Base-by-base conservation (phyloP, 2,888 invertebrate genomes). In the Morpho deidamia region DNA sequence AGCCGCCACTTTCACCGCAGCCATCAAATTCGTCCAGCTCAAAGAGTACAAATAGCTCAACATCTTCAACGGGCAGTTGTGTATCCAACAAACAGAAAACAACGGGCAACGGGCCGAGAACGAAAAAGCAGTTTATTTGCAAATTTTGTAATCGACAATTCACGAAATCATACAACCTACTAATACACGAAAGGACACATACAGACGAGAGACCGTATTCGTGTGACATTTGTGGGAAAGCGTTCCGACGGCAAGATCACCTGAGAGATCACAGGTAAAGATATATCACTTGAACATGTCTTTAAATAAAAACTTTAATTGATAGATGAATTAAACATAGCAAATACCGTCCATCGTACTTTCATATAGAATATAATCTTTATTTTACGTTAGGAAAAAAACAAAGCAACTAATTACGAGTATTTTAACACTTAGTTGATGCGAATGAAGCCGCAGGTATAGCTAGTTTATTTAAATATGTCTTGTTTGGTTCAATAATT, bases 81-180 rank as follows among this genome's bases (percentile, higher is more conserved):
- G 80, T 88, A 65, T 81, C 89, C 33, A 84, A 75, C 69, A 89
- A 90, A 71, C 87, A 83, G 62, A 90, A 90, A 68, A 80, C 86
- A 5, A 66, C 81, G 48, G 74, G 80, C 56, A 81, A 94, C 61
- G 96, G 94, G 3, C 94, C 96, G 34, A 91, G 98, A 61, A 97
- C 97, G 37, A 98, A 98, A 88, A 99, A 99, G 82, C 98, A 99
- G 83, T 99, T 98, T 85, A 99, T 99, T 74, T 99, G 99, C 91
- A 97, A 97, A 87, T 99, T 96, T 89, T 99, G 99, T 83, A 96
- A 96, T 80, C 92, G 99, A 48, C 97, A 98, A 78, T 99, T 99
- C 83, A 99, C 99, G 62, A 99, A 99, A 90, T 97, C 97, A 46
- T 99, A 98, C 86, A 99, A 99, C 87, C 91, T 99, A 72, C 91